These are phyloP conservation scores for Erpornis zantholeuca DNA, from an alignment of 2,113 vertebrate genomes.

Conservation along the genomic window DNA sequence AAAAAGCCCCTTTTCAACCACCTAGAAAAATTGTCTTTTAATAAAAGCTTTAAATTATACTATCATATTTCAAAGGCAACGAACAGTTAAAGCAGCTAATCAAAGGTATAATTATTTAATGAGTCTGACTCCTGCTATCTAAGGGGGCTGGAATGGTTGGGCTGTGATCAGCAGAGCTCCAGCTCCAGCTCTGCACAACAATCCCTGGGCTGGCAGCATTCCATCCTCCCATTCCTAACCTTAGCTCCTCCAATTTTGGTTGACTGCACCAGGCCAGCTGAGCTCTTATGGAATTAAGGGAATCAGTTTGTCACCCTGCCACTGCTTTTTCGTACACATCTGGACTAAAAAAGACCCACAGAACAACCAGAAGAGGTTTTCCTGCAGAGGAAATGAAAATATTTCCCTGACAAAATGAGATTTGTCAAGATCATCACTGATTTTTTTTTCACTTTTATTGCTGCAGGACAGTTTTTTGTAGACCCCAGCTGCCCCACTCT, in stretches of 20 bases:
- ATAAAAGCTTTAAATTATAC: conserved; percentile 74
- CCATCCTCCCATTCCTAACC: conserved; percentile 33
- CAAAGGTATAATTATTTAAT: conserved; percentile 81
- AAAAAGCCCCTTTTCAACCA: conserved; percentile 47
- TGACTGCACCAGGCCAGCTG: neutral
- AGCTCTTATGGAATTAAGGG: neutral
- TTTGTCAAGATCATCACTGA: neutral
- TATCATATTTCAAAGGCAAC: conserved; percentile 83
- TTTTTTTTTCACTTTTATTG: neutral
- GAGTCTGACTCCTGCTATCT: conserved; percentile 50
- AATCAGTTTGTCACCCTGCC: neutral
- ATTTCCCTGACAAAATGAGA: neutral
- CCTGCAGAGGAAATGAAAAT: neutral
- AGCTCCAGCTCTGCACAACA: conserved; percentile 41
- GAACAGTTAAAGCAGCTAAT: conserved; percentile 71
- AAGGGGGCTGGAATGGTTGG: conserved; percentile 63
- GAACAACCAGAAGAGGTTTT: neutral
- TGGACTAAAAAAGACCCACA: neutral
- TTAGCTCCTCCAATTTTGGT: neutral
- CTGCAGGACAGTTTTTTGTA: neutral
- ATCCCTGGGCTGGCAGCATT: conserved; percentile 26
- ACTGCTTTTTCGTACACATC: neutral
- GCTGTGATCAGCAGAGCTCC: conserved; percentile 80
- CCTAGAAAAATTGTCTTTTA: conserved; percentile 70
- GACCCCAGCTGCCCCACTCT: neutral